Conservation (phyloP, 2,113 vertebrate species). For the Athene noctua region DNA sequence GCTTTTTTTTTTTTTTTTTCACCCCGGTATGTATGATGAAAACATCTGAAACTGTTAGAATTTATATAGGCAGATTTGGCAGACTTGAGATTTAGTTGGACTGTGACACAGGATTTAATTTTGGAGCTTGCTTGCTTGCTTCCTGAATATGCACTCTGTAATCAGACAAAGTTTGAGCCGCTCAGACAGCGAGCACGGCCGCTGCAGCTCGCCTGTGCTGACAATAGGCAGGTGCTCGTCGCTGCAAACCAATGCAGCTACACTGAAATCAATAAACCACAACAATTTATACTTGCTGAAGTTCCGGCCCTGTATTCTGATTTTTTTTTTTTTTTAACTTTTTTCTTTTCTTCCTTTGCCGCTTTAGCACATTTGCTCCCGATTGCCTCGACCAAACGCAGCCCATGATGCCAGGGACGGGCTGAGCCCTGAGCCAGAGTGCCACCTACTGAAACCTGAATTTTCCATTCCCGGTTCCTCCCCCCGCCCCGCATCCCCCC, state of each 20-base stretch:
- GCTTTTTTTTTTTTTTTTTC: neutral
- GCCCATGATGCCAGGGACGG: neutral
- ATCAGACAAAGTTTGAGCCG: neutral
- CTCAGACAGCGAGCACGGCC: neutral
- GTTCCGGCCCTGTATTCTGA: neutral
- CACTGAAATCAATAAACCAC: constrained; percentile 10
- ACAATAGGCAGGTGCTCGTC: neutral
- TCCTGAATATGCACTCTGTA: neutral
- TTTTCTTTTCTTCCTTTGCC: neutral
- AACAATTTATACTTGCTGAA: neutral
- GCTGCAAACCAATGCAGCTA: neutral
- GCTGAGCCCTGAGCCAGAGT: neutral
- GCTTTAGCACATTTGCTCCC: neutral
- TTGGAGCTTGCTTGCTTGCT: neutral
- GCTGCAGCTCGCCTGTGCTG: neutral
- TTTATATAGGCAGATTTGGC: neutral
- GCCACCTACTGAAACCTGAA: constrained; percentile 34
- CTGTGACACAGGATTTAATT: neutral
- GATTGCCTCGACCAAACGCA: neutral
- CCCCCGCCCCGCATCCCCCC: neutral
- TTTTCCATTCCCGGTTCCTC: neutral
- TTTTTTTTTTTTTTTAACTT: neutral
- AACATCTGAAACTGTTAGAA: neutral
- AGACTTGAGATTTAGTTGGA: neutral
- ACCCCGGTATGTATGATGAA: neutral